A percentile compares a stretch with the other conserved stretches of the same genome.
phyloP scores from a whole-genome alignment of 2,797 vertebrate genomes.

The Peromyscus attwateri region DNA sequence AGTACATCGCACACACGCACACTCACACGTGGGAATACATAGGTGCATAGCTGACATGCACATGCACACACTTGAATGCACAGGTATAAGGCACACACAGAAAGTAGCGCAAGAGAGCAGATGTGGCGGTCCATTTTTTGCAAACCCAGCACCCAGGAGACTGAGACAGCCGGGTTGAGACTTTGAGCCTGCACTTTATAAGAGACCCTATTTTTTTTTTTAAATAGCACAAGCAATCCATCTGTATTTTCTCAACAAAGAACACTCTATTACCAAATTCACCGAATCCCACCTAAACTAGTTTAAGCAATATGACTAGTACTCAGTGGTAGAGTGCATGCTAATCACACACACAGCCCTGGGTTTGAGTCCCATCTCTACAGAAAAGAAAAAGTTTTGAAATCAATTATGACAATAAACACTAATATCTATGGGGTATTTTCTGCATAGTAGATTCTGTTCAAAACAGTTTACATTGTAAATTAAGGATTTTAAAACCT shows the following conservation, averaged over 20 bases:
- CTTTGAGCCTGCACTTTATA: neutral
- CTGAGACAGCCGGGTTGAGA: neutral
- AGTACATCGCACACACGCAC: neutral
- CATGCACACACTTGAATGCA: neutral
- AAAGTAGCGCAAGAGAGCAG: neutral
- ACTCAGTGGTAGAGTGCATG: neutral
- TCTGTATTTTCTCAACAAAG: constrained; percentile 26
- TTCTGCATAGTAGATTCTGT: neutral
- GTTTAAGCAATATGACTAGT: neutral
- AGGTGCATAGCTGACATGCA: too few species aligned
- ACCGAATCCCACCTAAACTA: neutral
- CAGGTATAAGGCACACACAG: neutral
- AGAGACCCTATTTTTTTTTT: neutral
- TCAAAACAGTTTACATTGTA: constrained; percentile 23
- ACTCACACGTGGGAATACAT: too few species aligned
- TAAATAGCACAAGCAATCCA: neutral
- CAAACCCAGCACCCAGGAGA: neutral
- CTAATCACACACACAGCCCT: neutral
- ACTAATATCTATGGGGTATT: neutral
- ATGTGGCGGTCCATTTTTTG: neutral
- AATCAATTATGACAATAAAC: constrained; percentile 14
- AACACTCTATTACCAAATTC: neutral
- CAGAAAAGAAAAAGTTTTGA: neutral
- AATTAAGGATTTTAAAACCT: neutral
- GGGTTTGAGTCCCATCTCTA: neutral